Evolutionary conservation across 1,140 invertebrate species (phyloP), one percentile per base, ranked within the genome.

Genomic region (Drosophila sucinea): DNA sequence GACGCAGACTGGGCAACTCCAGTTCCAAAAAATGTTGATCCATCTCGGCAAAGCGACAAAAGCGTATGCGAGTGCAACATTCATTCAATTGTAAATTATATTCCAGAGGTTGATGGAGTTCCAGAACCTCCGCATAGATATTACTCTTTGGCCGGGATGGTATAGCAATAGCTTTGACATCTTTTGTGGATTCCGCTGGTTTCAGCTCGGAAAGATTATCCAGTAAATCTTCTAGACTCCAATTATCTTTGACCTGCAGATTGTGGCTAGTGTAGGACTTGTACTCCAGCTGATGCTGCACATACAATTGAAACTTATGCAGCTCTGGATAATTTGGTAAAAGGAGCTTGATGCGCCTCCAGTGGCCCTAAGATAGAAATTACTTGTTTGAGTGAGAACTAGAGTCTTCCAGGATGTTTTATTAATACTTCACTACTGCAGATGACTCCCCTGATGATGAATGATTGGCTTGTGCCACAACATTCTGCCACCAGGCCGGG

Each of bases 21-120:
- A 92, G 41, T 54, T 91, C 74, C 10, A 92, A n/a, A 38, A 76
- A 90, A 54, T 92, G 91, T 30, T 77, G 61, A 1, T 80, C 77
- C 30, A 60, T 60, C 8, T 77, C 80, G 1, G 27, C 25, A 70
- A 92, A 91, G 0, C 76, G 57, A 17, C 69, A 68, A 10, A 92
- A 90, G 0, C 76, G 79, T 2, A 92, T 60, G 0, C 70, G 58
- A 2, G 75, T 70, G 40, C 40, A 85, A 3, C 1, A 7, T 0
- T 77, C 83, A 60, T 91, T 64, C 0, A 85, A 23, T 32, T 82
- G 70, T 11, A 91, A 10, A 3, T 65, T 63, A 71, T 90, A 91
- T 5, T 75, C 63, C 2, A 77, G 57, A 4, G 83, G 73, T 4
- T 81, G 70, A 57, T 79, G 54, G 0, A 91, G 55, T 0, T 60